Evolutionary conservation across 1,140 invertebrate genomes (phyloP), one percentile per base, ranked within the genome.

Genomic region (Philotrypesis tridentata): DNA sequence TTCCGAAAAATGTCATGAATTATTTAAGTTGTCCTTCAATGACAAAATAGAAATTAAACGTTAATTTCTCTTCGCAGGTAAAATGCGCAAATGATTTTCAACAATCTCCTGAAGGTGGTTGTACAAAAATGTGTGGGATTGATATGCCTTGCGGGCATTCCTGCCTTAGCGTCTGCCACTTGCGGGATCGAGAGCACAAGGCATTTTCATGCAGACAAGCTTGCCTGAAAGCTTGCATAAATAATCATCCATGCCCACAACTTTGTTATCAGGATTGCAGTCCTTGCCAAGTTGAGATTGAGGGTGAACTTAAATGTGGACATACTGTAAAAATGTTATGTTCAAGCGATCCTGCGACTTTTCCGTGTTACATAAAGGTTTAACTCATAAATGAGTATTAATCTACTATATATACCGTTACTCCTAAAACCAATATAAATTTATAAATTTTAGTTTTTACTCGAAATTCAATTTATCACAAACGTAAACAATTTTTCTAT

Each of bases 31-130:
- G n/a, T n/a, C n/a, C n/a, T n/a, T n/a, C n/a, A n/a, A n/a, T n/a
- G n/a, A n/a, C n/a, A n/a, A n/a, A n/a, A n/a, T n/a, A n/a, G n/a
- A n/a, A n/a, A n/a, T n/a, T n/a, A n/a, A n/a, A n/a, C n/a, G n/a
- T n/a, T n/a, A n/a, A n/a, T n/a, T n/a, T n/a, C n/a, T n/a, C n/a
- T n/a, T n/a, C n/a, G 3, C 9, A 65, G 60, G 25, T 76, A 25
- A 76, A n/a, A 63, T 21, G 2, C n/a, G 74, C 31, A n/a, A 40
- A 63, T 2, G 55, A 76, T 27, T 76, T 76, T 63, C 27, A 65
- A 37, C 4, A 76, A 27, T 76, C 29, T 65, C 74, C 61, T 1
- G 74, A 65, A 40, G 74, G 74, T 12, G 74, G 74, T 12, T 76
- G 74, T n/a, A 37, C 25, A 4, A 63, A 76, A 37, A 37, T 17